phyloP scores from a whole-genome alignment of 2,888 invertebrate genomes.

The Limnephilus rhombicus region DNA sequence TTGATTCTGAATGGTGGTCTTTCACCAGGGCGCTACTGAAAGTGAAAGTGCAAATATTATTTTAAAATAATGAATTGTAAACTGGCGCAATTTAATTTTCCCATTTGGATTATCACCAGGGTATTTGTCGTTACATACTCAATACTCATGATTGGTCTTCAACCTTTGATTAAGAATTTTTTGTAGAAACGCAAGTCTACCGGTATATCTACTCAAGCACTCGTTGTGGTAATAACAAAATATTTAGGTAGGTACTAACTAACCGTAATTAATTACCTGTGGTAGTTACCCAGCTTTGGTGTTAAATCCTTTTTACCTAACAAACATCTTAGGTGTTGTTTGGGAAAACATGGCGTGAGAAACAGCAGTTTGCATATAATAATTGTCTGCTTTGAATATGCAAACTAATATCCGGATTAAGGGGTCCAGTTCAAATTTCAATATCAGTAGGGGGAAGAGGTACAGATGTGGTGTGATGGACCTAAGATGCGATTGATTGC shows the following conservation, averaged over 20 bases:
- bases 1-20: too few relatives aligned
- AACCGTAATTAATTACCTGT: neutral
- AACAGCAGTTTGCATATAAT: neutral
- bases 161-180: too few relatives aligned
- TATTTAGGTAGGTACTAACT: neutral
- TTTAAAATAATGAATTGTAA: too few relatives aligned
- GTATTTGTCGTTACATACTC: too few relatives aligned
- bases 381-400: slow-evolving; percentile 14
- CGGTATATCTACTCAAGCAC: neutral
- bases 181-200: neutral
- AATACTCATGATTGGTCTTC: too few relatives aligned
- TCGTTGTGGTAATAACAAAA: neutral
- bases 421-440: slow-evolving; percentile 31
- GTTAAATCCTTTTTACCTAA: neutral
- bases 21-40: too few relatives aligned
- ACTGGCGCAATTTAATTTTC: too few relatives aligned
- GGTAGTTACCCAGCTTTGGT: neutral
- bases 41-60: too few relatives aligned
- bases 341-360: slow-evolving; percentile 6
- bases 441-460: neutral
- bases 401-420: slow-evolving; percentile 24
- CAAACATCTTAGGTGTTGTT: neutral
- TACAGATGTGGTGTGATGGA: slow-evolving; percentile 26
- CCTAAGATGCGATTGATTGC: slow-evolving; percentile 4
- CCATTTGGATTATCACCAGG: too few relatives aligned